These are phyloP conservation scores for Gobionotothen gibberifrons DNA, from an alignment of 2,797 vertebrate species.

Conservation along the genomic window DNA sequence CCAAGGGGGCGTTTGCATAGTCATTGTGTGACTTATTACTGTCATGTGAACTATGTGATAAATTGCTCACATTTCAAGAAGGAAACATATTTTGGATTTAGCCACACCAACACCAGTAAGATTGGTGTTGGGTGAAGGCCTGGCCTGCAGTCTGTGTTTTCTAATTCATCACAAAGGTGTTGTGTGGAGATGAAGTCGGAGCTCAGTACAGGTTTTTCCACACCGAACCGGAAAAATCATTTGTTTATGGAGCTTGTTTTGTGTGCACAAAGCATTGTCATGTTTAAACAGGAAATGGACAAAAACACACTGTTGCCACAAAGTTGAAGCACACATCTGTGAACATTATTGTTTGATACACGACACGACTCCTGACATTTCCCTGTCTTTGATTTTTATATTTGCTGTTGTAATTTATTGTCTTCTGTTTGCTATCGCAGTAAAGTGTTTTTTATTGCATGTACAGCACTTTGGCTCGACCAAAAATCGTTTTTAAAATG, in stretches of 20 bases:
- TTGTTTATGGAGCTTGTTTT: conserved; percentile 12
- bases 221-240: conserved; percentile 6
- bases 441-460: no score
- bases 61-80: background rate
- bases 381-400: no score
- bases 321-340: no score
- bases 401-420: no score
- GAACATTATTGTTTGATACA: no score
- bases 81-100: no score
- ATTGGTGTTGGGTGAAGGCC: conserved; percentile 18
- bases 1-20: conserved; percentile 34
- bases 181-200: conserved; percentile 28
- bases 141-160: background rate
- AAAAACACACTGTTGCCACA: no score
- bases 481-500: no score
- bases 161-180: conserved; percentile 32
- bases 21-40: conserved; percentile 7
- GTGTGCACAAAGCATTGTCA: background rate
- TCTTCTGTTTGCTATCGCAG: no score
- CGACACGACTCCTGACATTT: no score
- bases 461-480: no score
- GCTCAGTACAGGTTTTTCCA: background rate
- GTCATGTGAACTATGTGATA: background rate
- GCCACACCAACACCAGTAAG: conserved; percentile 13
- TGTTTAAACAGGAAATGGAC: no score